Evolutionary conservation across 1,140 invertebrate species (phyloP), one percentile per base, ranked within the genome.

Genomic region (Brachionus calyciflorus): DNA sequence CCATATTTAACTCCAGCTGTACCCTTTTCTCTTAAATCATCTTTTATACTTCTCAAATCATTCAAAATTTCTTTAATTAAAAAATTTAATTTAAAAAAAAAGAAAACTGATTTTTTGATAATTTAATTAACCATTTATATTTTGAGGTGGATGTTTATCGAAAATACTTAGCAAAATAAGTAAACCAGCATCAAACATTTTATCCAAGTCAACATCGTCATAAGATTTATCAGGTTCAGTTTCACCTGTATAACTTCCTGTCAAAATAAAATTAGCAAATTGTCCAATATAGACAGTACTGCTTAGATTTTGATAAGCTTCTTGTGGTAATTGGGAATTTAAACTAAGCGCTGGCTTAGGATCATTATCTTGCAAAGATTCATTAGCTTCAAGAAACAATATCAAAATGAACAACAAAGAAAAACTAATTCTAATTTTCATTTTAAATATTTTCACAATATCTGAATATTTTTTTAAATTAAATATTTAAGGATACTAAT

Each of bases 11-110:
- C 69, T 24, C 17, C 46, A 30, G 28, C 30, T 33, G 69, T 73
- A 0, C 69, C 69, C 0, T 73, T 51, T 0, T 10, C 9, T 33
- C 7, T 55, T 26, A 73, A 51, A 51, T 12, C 33, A 5, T 30
- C 21, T 51, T 37, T 49, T 24, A 73, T 73, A 12, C 19, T 12
- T 1, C 26, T 33, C 26, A 73, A 51, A 6, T 73, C 51, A 24
- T 55, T 17, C 9, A 33, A 51, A 40, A 73, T 73, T 37, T 73
- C 69, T 73, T n/a, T n/a, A n/a, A n/a, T n/a, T n/a, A n/a, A n/a
- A n/a, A n/a, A n/a, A n/a, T n/a, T n/a, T n/a, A n/a, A n/a, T n/a
- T n/a, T n/a, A n/a, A n/a, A n/a, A n/a, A n/a, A n/a, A n/a, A n/a
- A n/a, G n/a, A n/a, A n/a, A n/a, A n/a, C n/a, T n/a, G n/a, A n/a